Conservation (phyloP, 1,140 invertebrate species). For the Archivesica marissinica region DNA sequence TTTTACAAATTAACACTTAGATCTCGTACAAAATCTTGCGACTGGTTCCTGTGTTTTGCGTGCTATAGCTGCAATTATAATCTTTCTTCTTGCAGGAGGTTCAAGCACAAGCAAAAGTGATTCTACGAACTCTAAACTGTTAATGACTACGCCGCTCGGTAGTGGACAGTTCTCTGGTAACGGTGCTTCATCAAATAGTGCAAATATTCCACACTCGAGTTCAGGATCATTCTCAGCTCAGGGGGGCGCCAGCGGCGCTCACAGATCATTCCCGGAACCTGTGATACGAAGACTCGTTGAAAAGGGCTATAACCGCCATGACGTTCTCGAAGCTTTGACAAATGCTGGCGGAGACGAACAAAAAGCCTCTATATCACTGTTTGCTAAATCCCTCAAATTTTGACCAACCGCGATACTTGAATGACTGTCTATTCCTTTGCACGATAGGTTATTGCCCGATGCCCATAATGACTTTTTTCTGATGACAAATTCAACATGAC, state of each 20-base stretch:
- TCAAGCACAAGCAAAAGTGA: slow-evolving; percentile 45
- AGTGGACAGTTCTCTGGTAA: background rate
- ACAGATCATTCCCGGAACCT: slow-evolving; percentile 74
- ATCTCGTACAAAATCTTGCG: no score
- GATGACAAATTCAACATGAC: no score
- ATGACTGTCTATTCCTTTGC: no score
- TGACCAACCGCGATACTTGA: no score
- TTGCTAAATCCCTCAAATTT: slow-evolving; percentile 79
- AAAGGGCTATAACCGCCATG: slow-evolving; percentile 78
- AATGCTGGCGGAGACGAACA: slow-evolving; percentile 77
- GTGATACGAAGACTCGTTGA: slow-evolving; percentile 72
- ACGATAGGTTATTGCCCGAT: no score
- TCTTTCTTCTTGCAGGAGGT: slow-evolving; percentile 47
- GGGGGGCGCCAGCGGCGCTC: slow-evolving; percentile 24
- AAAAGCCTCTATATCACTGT: slow-evolving; percentile 77
- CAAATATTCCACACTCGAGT: background rate
- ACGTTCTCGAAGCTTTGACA: slow-evolving; percentile 79
- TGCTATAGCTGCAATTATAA: no score
- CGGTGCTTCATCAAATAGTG: background rate
- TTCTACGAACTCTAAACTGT: background rate
- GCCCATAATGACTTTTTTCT: no score
- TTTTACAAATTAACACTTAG: no score
- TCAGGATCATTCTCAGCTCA: slow-evolving; percentile 8
- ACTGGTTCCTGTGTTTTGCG: no score
- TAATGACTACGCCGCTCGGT: background rate